Conservation (phyloP, 2,113 vertebrate species). For the Mandrillus leucophaeus region DNA sequence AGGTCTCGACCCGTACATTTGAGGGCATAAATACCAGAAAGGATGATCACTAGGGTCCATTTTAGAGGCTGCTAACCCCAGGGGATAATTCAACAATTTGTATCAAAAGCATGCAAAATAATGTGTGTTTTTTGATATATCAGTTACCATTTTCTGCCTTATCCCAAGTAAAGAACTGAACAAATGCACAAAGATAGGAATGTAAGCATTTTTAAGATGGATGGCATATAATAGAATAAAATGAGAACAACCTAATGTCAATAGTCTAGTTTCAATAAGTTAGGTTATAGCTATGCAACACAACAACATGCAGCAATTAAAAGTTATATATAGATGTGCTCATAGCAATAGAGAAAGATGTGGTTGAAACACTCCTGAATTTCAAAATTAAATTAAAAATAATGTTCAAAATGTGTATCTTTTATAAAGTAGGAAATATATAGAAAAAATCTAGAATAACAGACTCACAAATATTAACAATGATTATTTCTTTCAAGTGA, state of each 20-base stretch:
- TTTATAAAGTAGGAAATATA: neutral
- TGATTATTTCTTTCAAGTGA: slow-evolving; percentile 26
- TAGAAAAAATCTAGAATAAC: neutral
- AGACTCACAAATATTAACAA: neutral
- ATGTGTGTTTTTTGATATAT: neutral
- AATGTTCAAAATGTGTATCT: neutral
- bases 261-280: neutral
- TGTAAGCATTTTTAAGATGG: neutral
- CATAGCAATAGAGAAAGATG: neutral
- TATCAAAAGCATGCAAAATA: neutral
- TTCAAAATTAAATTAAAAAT: neutral
- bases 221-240: neutral
- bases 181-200: neutral
- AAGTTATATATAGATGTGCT: neutral
- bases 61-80: neutral
- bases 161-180: neutral
- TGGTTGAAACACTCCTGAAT: neutral
- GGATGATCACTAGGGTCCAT: neutral
- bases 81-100: neutral
- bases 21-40: neutral
- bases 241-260: neutral
- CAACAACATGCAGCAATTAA: neutral
- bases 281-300: neutral
- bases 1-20: neutral
- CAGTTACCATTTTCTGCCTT: neutral